Evolutionary conservation across 2,113 vertebrate genomes (phyloP).

Genomic region (Nothobranchius kuhntae): DNA sequence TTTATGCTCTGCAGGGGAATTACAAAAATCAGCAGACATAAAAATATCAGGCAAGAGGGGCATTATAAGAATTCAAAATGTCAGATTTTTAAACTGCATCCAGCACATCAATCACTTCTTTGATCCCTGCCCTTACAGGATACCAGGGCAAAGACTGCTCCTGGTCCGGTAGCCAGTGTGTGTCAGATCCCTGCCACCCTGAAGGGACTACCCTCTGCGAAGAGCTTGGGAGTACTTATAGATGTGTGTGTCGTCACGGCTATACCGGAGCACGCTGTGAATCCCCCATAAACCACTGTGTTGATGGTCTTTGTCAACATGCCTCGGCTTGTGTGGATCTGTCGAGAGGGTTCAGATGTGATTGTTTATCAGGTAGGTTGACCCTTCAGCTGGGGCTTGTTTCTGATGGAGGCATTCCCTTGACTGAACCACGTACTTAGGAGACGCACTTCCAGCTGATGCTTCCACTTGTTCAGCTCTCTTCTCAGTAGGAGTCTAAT

Average conservation of each 20-base stretch:
- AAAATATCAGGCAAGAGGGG: conserved; percentile 35
- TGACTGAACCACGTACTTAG: conserved; percentile 28
- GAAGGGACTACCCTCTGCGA: conserved; percentile 72
- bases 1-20: conserved; percentile 10
- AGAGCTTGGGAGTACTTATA: conserved; percentile 69
- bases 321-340: conserved; percentile 69
- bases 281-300: conserved; percentile 73
- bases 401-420: conserved; percentile 27
- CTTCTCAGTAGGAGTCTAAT: conserved; percentile 56
- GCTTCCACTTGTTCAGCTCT: conserved; percentile 47
- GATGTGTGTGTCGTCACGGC: conserved; percentile 75
- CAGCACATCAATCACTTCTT: conserved; percentile 61
- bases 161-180: conserved; percentile 63
- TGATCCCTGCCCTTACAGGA: conserved; percentile 69
- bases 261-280: conserved; percentile 67
- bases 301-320: conserved; percentile 76
- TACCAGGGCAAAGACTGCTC: conserved; percentile 70
- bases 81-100: conserved; percentile 39
- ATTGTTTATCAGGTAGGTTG: conserved; percentile 73
- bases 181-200: conserved; percentile 70
- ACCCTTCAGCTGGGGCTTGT: conserved; percentile 27
- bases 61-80: conserved; percentile 46
- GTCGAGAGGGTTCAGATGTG: conserved; percentile 71
- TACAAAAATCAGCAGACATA: conserved; percentile 32
- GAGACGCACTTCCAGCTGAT: conserved; percentile 31